Percentiles rank a stretch among this genome's conserved stretches.
Conservation (phyloP, 2,797 vertebrate genomes). For the Tinamus major region DNA sequence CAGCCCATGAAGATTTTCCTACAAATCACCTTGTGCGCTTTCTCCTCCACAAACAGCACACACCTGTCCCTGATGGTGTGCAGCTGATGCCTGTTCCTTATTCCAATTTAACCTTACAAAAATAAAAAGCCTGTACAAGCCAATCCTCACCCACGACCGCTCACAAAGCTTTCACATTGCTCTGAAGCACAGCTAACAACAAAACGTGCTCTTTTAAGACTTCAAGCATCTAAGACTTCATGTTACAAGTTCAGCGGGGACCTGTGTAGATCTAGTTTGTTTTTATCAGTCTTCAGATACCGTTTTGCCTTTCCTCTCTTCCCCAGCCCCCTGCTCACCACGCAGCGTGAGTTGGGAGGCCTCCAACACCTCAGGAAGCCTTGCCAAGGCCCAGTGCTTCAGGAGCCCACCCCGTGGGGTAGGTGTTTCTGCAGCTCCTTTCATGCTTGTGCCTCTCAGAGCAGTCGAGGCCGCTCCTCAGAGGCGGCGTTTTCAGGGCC, state of each 20-base stretch:
- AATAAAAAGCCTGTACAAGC: rapidly evolving
- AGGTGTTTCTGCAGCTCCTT: rapidly evolving
- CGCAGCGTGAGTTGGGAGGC: not conserved
- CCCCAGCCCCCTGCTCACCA: rapidly evolving
- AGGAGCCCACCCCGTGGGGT: rapidly evolving
- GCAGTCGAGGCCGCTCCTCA: not conserved
- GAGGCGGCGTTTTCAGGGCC: rapidly evolving
- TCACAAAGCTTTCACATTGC: rapidly evolving
- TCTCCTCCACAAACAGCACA: not conserved
- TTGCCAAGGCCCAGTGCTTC: rapidly evolving
- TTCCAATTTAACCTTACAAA: not conserved
- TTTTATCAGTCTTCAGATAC: not conserved
- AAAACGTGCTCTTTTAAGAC: not conserved
- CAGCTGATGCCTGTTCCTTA: rapidly evolving
- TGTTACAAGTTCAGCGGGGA: rapidly evolving
- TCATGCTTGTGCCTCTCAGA: rapidly evolving
- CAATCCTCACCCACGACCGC: rapidly evolving
- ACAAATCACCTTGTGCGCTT: rapidly evolving
- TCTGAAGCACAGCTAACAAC: rapidly evolving
- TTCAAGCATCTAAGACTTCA: rapidly evolving
- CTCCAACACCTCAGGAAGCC: not conserved
- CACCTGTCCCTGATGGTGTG: rapidly evolving
- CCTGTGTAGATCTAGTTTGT: no score
- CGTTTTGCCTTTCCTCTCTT: not conserved
- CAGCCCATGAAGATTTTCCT: not conserved